Evolutionary conservation across 2,888 invertebrate species (phyloP).

Genomic region (Thymelicus sylvestris): DNA sequence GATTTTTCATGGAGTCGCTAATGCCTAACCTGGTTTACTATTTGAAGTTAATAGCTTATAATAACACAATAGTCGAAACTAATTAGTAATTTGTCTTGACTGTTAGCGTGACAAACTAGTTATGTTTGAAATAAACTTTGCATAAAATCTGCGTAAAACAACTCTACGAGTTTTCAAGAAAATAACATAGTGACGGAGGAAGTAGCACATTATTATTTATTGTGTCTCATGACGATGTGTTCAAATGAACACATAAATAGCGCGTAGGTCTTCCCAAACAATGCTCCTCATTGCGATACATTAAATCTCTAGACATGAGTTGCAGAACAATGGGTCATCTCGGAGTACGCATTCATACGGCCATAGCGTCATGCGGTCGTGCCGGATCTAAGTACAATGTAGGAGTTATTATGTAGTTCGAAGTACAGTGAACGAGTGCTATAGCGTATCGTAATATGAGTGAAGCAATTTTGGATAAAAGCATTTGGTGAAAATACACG

Average conservation of each 20-base stretch:
- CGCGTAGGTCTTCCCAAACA: conserved; percentile 17
- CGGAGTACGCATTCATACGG: conserved; percentile 1
- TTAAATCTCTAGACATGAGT: conserved; percentile 21
- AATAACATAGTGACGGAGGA: conserved; percentile 2
- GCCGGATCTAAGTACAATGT: conserved; percentile 7
- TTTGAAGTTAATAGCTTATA: background rate
- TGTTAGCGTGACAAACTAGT: background rate
- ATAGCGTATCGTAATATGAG: background rate
- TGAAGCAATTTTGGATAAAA: background rate
- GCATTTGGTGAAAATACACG: background rate
- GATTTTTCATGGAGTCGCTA: background rate
- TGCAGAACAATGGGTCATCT: conserved; percentile 33
- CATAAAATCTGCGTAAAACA: conserved; percentile 7
- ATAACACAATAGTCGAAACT: background rate
- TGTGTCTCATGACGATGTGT: conserved; percentile 18
- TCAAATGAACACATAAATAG: conserved; percentile 6
- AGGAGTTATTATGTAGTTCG: background rate
- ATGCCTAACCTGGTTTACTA: background rate
- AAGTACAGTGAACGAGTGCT: background rate
- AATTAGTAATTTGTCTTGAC: conserved; percentile 1
- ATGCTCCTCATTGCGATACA: conserved; percentile 17
- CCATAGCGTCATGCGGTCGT: conserved; percentile 3
- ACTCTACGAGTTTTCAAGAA: conserved; percentile 12
- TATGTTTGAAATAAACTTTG: conserved; percentile 15
- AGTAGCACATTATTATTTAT: conserved; percentile 6